A percentile compares a stretch with the other conserved stretches of the same genome.
These are phyloP conservation scores for Melanchra persicariae DNA, from an alignment of 2,888 invertebrate genomes.

Conservation along the genomic window DNA sequence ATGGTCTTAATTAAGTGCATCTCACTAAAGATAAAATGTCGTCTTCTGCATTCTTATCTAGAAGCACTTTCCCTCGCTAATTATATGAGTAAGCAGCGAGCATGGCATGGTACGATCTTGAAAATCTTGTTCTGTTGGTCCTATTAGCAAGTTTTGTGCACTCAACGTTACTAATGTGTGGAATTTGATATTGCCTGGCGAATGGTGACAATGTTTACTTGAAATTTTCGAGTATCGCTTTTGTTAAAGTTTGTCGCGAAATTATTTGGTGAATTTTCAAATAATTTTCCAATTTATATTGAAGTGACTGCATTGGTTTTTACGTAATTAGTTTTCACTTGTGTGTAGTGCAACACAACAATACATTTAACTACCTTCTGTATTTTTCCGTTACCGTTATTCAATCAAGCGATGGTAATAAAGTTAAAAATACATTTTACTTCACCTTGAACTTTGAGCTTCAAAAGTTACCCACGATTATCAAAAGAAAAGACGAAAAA, in stretches of 20 bases:
- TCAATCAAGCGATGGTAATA: not conserved
- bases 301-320: not conserved
- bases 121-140: constrained; percentile 66
- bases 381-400: not conserved
- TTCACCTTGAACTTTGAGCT: not conserved
- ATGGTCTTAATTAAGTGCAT: constrained; percentile 64
- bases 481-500: not conserved
- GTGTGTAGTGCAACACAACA: not conserved
- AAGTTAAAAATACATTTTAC: not conserved
- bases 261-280: constrained; percentile 11
- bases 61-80: constrained; percentile 81
- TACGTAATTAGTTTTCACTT: not conserved
- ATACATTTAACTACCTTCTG: not conserved
- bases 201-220: constrained; percentile 39
- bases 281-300: not conserved
- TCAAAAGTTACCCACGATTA: constrained; percentile 2
- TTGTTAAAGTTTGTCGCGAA: constrained; percentile 29
- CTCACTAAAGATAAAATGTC: constrained; percentile 71
- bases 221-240: constrained; percentile 30
- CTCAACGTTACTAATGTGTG: constrained; percentile 49
- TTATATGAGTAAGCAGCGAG: constrained; percentile 68
- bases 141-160: constrained; percentile 63
- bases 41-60: constrained; percentile 70
- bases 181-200: constrained; percentile 43
- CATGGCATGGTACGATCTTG: constrained; percentile 59